Percentiles rank a stretch among this genome's conserved stretches.
Conservation (phyloP, 35 echinoderm and acorn worm genomes). For the Ophiothrix spiculata region DNA sequence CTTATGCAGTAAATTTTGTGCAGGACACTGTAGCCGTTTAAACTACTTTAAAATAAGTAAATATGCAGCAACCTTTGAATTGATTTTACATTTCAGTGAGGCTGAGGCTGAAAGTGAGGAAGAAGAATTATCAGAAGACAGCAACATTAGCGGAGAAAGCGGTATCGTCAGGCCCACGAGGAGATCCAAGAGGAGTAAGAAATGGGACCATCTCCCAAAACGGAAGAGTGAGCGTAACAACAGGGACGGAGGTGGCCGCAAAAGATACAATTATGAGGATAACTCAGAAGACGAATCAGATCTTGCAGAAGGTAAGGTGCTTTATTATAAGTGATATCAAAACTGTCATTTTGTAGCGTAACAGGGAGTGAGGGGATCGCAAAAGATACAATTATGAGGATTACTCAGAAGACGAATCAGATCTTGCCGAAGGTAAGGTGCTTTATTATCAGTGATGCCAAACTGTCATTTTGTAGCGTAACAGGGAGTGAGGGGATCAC, state of each 20-base stretch:
- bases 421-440: too few relatives aligned
- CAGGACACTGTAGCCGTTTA: neutral
- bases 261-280: neutral
- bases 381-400: too few relatives aligned
- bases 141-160: slow-evolving; percentile 41
- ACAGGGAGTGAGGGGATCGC: too few relatives aligned
- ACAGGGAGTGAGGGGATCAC: too few relatives aligned
- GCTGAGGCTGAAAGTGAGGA: slow-evolving; percentile 14
- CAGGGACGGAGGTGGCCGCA: slow-evolving; percentile 10
- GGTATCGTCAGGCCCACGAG: neutral
- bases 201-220: slow-evolving; percentile 20
- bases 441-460: too few relatives aligned
- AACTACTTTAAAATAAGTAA: neutral
- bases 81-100: neutral
- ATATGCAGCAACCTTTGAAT: neutral
- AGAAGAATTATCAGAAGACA: neutral
- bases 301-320: neutral
- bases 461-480: too few relatives aligned
- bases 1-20: too few relatives aligned
- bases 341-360: too few relatives aligned
- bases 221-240: slow-evolving; percentile 29
- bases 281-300: neutral
- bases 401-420: too few relatives aligned
- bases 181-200: neutral
- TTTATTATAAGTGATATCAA: too few relatives aligned